Base-by-base conservation (phyloP, 2,113 vertebrate genomes). In the Chionodraco myersi region DNA sequence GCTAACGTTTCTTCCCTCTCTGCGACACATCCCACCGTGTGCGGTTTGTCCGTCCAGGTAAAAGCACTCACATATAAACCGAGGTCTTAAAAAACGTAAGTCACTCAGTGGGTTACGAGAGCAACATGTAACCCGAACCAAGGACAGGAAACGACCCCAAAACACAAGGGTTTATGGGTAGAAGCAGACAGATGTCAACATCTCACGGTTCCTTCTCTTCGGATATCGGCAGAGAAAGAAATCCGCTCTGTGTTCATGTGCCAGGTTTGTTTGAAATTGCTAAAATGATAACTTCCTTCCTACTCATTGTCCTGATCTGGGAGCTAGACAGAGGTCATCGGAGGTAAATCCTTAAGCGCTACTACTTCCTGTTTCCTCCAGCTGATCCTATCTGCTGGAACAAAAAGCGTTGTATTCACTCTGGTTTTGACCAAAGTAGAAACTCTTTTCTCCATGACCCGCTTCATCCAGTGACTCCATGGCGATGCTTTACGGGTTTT, bases 101-200 rank as follows among this genome's bases (percentile, higher is more conserved):
- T 83, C 79, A 54, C 74, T 58, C n/a, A 9, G 34, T 72, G 66
- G 71, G 84, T 88, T 85, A 87, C 72, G 67, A 90, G 84, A 14
- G 47, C 9, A 66, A 75, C 4, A 79, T 56, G 87, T 85, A 92
- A 92, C 63, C 74, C 16, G 81, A 92, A 65, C 72, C 90, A 30
- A 36, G 18, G 14, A 21, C 84, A 88, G 87, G 90, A 92, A 91
- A 86, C 69, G 21, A 86, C 72, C 86, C 75, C 58, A 66, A 91
- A 41, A 88, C 77, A 77, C 76, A 51, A n/a, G 63, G 79, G 58
- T 88, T 92, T 90, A 88, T 78, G 87, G 84, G 82, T 53, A 65
- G 68, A 81, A 58, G 66, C 52, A 60, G 79, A 70, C 88, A 85
- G 88, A 90, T 85, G 88, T 81, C 68, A 77, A 34, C 82, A 59